phyloP scores from a whole-genome alignment of 2,888 invertebrate species.

The Oeneis ivallda region DNA sequence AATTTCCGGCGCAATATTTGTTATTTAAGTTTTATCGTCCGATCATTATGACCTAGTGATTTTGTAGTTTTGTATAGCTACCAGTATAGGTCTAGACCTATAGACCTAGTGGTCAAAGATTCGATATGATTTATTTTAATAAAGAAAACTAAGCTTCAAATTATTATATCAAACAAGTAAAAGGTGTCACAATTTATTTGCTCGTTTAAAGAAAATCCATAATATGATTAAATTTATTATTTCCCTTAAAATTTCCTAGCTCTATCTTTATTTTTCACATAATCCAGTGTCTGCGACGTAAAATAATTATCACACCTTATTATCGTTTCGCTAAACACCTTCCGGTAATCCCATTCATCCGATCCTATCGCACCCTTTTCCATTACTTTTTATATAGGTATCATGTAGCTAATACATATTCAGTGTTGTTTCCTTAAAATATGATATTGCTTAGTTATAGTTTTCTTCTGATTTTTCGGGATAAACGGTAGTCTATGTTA shows the following conservation, averaged over 20 bases:
- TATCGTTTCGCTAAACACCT: not conserved
- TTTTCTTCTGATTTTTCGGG: no score
- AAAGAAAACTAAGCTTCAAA: no score
- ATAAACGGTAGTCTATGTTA: no score
- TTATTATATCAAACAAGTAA: no score
- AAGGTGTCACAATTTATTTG: no score
- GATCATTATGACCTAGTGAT: not conserved
- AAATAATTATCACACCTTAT: not conserved
- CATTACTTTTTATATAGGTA: not conserved
- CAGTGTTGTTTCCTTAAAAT: not conserved
- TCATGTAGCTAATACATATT: not conserved
- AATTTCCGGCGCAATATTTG: conserved; percentile 22
- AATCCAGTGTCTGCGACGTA: not conserved
- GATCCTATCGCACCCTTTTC: conserved; percentile 5
- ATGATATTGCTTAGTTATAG: not conserved
- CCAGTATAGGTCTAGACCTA: not conserved
- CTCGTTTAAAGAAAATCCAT: no score
- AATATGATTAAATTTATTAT: no score
- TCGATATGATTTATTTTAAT: not conserved
- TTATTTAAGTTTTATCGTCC: conserved; percentile 14
- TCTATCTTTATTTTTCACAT: not conserved
- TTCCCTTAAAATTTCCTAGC: no score
- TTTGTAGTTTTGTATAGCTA: not conserved
- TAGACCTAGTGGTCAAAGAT: not conserved
- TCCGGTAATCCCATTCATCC: no score